Conservation (phyloP, 1,140 invertebrate species). For the Panagrolaimus sp. region DNA sequence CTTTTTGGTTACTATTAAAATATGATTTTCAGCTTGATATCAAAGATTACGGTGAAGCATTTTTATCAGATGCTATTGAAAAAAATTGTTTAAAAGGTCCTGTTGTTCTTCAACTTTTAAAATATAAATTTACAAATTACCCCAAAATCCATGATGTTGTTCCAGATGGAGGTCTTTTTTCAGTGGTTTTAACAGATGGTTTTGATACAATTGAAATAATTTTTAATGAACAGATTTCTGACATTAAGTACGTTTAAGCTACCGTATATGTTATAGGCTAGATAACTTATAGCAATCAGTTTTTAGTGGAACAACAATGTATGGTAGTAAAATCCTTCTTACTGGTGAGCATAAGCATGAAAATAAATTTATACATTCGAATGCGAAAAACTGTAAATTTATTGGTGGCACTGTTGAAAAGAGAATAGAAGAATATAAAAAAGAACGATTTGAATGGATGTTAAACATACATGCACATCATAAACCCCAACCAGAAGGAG, state of each 20-base stretch:
- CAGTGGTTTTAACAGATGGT: constrained; percentile 60
- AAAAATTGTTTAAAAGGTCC: constrained; percentile 43
- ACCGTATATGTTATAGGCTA: background rate
- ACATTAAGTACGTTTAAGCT: constrained; percentile 52
- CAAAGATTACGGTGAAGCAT: background rate
- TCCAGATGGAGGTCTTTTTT: constrained; percentile 55
- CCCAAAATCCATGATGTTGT: constrained; percentile 59
- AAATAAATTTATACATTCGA: constrained; percentile 58
- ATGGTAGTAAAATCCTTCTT: constrained; percentile 59
- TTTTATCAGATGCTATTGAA: background rate
- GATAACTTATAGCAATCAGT: constrained; percentile 13
- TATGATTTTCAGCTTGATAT: constrained; percentile 4
- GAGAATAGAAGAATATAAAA: constrained; percentile 59
- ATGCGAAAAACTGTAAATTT: constrained; percentile 54
- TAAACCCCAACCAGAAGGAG: too few relatives aligned
- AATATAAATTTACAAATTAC: constrained; percentile 58
- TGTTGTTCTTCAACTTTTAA: constrained; percentile 59
- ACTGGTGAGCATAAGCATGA: constrained; percentile 55
- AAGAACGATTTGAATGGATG: too few relatives aligned
- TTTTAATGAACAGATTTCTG: constrained; percentile 50
- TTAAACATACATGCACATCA: too few relatives aligned
- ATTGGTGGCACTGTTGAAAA: constrained; percentile 59
- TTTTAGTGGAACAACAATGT: constrained; percentile 57
- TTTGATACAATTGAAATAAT: constrained; percentile 53
- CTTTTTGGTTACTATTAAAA: background rate